Conservation (phyloP, 1,140 invertebrate species). For the Colletes gigas region DNA sequence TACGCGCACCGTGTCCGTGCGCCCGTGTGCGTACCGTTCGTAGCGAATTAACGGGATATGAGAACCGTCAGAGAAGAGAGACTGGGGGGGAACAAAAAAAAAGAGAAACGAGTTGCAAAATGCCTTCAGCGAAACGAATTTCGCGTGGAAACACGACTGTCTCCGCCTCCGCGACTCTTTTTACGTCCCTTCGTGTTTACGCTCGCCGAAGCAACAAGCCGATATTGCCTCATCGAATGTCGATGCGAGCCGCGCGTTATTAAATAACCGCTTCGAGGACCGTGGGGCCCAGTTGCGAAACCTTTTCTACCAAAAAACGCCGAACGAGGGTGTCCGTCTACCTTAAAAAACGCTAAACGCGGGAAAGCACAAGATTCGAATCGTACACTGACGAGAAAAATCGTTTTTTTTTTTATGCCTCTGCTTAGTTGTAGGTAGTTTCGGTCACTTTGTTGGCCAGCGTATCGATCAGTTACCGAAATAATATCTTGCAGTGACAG, state of each 20-base stretch:
- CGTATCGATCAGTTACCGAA: not conserved
- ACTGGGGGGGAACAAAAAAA: not conserved
- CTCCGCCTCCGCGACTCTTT: not conserved
- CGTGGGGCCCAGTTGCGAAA: not conserved
- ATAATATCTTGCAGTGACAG: not conserved
- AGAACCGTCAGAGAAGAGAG: not conserved
- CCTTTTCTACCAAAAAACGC: not conserved
- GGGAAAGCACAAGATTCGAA: no score
- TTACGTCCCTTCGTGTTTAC: slow-evolving; percentile 26
- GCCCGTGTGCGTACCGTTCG: not conserved
- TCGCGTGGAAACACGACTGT: slow-evolving; percentile 10
- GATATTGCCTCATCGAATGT: slow-evolving; percentile 29
- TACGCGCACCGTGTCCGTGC: not conserved
- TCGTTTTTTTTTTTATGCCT: not conserved
- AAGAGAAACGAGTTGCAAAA: not conserved
- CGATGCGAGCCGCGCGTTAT: slow-evolving; percentile 16
- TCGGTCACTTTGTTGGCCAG: not conserved
- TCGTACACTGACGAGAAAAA: no score
- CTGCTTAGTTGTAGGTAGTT: not conserved
- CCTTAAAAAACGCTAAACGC: no score
- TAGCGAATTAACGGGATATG: slow-evolving; percentile 31
- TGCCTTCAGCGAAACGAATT: slow-evolving; percentile 24
- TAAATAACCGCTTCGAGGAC: slow-evolving; percentile 20
- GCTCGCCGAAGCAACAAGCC: slow-evolving; percentile 28
- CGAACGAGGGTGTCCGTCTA: no score